Base-by-base conservation (phyloP, 2,797 vertebrate species). In the Chromis chromis region DNA sequence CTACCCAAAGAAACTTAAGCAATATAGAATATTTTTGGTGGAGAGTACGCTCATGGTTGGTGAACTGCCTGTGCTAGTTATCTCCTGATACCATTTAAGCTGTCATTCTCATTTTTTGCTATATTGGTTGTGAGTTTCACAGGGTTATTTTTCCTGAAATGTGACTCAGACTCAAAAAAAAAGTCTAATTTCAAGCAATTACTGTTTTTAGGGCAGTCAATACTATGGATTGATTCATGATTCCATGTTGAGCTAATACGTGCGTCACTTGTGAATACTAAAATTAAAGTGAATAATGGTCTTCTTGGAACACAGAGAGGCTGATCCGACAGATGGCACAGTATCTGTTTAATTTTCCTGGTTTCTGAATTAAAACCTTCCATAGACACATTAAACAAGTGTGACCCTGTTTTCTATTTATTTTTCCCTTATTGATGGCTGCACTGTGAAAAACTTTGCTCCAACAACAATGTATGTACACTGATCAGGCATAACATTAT, bases 151-250 rank as follows among this genome's bases (percentile, higher is more conserved):
- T 33, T 22, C 17, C 14, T 54, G 7, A 70, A 48, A 55, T 58
- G 6, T 28, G 28, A 72, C 4, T 44, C 10, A 16, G 17, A 33
- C 0, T 49, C n/a, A 49, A 1, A 27, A 46, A 27, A 46, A 50
- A 21, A n/a, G 5, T 65, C 14, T 33, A 17, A 66, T 54, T 22
- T 65, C n/a, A 55, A 49, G 55, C 33, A 74, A 27, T 65, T 31
- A 24, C 27, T 56, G 14, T 48, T 65, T 63, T 67, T 40, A 56
- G 8, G 64, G 52, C 0, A 27, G 6, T 25, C 27, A 44, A 46
- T 66, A 14, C 14, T 25, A 19, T 19, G 7, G 3, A 56, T 3
- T 63, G 70, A 69, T 49, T 63, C n/a, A 48, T 42, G 10, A 71
- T 65, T 3, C 6, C 22, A 55, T 42, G 17, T 58, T 63, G 50